Base-by-base conservation (phyloP, 2,797 vertebrate genomes). In the Catamblyrhynchus diadema region DNA sequence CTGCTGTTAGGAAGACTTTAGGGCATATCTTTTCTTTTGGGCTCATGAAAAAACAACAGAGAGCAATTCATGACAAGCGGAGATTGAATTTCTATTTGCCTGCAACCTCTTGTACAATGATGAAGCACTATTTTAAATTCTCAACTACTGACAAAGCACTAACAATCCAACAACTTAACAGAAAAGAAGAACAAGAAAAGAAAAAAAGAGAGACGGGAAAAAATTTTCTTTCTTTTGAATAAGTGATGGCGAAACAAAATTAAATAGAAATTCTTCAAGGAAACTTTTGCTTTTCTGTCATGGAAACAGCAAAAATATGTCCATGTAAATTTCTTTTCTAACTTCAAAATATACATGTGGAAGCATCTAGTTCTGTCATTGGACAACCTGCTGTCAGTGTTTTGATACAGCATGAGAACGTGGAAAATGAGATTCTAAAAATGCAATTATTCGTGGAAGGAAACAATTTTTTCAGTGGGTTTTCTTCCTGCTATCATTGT, bases 191-290 rank as follows among this genome's bases (percentile, higher is more conserved):
- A 50, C 2, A 87, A 60, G 12, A 24, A 25, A 30, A 54, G 14
- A 32, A 22, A 27, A 50, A 9, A 25, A 53, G 48, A 56, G 8
- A 50, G 1, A 32, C 10, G 1, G 2, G 1, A 4, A 71, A 62
- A 6, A 44, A 3, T 51, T 65, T 64, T 51, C 21, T 39, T 77
- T 4, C 41, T 24, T 80, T 86, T 70, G 45, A 82, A 71, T 44
- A 83, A 28, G 16, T 13, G 13, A 67, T 14, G 32, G 32, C 21
- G 6, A 42, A 82, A 77, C 67, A 72, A 24, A 4, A 37, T 60
- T 47, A 66, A 57, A 88, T 30, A 5, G 16, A 77, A 75, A 66
- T 53, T 11, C 24, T 81, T 67, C 14, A 71, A 70, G 19, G 12
- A 39, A 54, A 22, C 12, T 45, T n/a, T n/a, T 70, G 3, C 7